Evolutionary conservation across 2,113 vertebrate genomes (phyloP).

Genomic region (Cololabis saira): DNA sequence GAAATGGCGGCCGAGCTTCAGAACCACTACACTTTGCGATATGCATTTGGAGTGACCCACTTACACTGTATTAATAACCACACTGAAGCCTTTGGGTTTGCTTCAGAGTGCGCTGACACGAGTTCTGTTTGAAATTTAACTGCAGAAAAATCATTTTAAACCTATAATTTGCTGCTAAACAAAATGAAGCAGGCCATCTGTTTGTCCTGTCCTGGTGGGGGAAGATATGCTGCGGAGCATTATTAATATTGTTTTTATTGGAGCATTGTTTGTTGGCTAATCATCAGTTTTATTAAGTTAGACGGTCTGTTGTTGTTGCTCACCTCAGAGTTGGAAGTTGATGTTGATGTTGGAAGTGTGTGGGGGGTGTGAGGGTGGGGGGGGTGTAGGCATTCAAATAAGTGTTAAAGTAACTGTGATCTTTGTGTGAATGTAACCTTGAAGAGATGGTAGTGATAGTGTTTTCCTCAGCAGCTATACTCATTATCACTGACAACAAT

Average conservation of each 20-base stretch:
- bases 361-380: background rate
- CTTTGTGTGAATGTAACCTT: background rate
- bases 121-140: conserved; percentile 15
- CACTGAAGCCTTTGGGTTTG: conserved; percentile 8
- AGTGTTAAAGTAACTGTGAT: conserved; percentile 7
- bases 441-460: background rate
- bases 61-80: conserved; percentile 45
- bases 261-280: too few species aligned
- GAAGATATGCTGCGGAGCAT: background rate
- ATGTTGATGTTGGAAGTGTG: too few species aligned
- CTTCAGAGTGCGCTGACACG: conserved; percentile 2
- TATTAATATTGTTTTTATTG: too few species aligned
- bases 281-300: too few species aligned
- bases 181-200: conserved; percentile 6
- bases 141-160: background rate
- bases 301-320: background rate
- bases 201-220: background rate
- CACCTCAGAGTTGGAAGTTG: background rate
- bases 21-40: conserved; percentile 23
- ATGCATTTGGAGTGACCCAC: conserved; percentile 46
- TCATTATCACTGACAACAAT: conserved; percentile 3
- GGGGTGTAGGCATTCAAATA: background rate
- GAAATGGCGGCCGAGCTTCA: conserved; percentile 24
- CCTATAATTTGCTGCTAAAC: background rate
- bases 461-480: background rate